Evolutionary conservation across 2,113 vertebrate genomes (phyloP).

Genomic region (Siphamia tubifer): DNA sequence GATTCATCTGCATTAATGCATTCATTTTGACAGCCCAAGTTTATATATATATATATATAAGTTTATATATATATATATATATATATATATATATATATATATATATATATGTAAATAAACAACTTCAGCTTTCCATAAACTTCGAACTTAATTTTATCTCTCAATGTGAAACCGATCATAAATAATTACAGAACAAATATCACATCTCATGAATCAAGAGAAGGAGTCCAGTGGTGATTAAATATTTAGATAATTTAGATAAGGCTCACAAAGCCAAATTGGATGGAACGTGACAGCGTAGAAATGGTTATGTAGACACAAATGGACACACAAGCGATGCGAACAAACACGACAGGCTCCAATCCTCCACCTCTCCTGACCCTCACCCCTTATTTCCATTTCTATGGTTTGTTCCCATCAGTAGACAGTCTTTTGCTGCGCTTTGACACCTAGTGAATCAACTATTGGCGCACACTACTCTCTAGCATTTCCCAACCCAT

Average conservation of each 20-base stretch:
- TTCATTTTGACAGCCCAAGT: too few relatives aligned
- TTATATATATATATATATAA: too few relatives aligned
- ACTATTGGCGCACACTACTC: conserved; percentile 37
- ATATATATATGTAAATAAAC: too few relatives aligned
- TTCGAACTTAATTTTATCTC: conserved; percentile 4
- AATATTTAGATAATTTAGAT: conserved; percentile 2
- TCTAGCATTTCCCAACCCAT: conserved; percentile 37
- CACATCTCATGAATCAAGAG: neutral
- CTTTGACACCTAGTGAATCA: conserved; percentile 63
- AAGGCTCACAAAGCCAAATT: neutral
- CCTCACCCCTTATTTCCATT: conserved; percentile 71
- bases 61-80: too few relatives aligned
- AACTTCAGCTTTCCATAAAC: conserved; percentile 30
- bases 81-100: too few relatives aligned
- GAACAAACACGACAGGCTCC: conserved; percentile 37
- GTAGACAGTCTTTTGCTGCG: conserved; percentile 33
- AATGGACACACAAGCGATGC: conserved; percentile 23
- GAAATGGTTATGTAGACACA: conserved; percentile 18
- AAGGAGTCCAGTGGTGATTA: neutral
- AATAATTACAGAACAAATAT: neutral
- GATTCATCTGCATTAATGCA: too few relatives aligned
- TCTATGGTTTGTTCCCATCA: conserved; percentile 59
- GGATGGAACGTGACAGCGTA: conserved; percentile 13
- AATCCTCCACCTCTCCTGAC: conserved; percentile 18
- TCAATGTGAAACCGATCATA: neutral